Conservation (phyloP, 2,888 invertebrate genomes). For the Dryobota labecula region DNA sequence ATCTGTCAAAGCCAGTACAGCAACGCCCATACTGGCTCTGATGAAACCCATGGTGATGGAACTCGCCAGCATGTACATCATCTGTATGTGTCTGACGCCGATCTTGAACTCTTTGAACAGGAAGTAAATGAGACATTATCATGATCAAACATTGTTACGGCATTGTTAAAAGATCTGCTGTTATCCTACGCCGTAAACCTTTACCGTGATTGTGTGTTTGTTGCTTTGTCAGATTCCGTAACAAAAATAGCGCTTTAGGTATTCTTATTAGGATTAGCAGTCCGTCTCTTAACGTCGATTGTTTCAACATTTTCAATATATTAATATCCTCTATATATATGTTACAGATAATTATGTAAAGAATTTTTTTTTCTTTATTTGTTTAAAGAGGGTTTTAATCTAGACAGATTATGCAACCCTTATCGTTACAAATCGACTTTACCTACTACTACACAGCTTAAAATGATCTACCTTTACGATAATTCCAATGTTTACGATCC, state of each 20-base stretch:
- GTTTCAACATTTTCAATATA: too few relatives aligned
- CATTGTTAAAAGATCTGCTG: conserved; percentile 2
- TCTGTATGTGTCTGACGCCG: conserved; percentile 90
- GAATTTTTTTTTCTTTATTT: too few relatives aligned
- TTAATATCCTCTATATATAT: too few relatives aligned
- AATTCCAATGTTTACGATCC: too few relatives aligned
- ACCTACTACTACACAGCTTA: too few relatives aligned
- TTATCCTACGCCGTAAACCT: conserved; percentile 3
- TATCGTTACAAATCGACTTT: too few relatives aligned
- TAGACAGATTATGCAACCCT: too few relatives aligned
- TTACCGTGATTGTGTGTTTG: conserved; percentile 8
- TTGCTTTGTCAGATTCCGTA: background rate
- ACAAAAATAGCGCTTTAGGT: background rate
- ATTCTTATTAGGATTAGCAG: background rate
- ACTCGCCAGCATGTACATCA: conserved; percentile 88
- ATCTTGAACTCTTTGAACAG: conserved; percentile 77
- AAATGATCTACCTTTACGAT: too few relatives aligned
- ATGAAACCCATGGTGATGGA: conserved; percentile 87
- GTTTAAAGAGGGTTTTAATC: too few relatives aligned
- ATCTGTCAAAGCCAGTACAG: conserved; percentile 89
- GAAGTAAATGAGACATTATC: background rate
- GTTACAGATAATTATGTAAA: background rate
- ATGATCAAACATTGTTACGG: background rate
- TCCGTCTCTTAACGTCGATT: background rate
- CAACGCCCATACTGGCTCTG: conserved; percentile 89